Base-by-base conservation (phyloP, 2,113 vertebrate species). In the Mormyrus lacerda region DNA sequence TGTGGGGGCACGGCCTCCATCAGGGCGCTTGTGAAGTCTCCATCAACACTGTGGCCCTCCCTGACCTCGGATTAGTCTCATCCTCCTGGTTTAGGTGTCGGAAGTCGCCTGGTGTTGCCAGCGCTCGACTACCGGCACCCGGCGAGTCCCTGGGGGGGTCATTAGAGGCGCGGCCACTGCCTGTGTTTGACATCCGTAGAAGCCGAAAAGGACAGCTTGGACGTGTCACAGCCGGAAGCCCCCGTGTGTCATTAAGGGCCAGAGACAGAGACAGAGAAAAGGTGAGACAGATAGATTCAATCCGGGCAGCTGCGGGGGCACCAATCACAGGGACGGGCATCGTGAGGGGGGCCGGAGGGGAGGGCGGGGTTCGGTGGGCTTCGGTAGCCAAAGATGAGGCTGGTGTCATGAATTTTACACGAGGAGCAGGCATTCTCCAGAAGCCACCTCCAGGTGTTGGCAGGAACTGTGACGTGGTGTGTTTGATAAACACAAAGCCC, bases 21-120 rank as follows among this genome's bases (percentile, higher is more conserved):
- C 92, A 89, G 90, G 91, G 15, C 92, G 84, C 85, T 94, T 95
- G 94, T 91, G 91, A 93, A 95, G 91, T 92, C 92, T 96, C 95
- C 94, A 90, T 96, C 95, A 95, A 93, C 95, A 93, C 93, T 13
- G 17, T 89, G 91, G 93, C 94, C 94, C 92, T 93, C 90, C 92
- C 93, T 94, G 94, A 95, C 95, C 94, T 91, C 21, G 92, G 95
- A 96, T 95, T 95, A 95, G 93, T 93, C 94, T 95, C 94, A 93
- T 93, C 90, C 94, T 94, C 94, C 93, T 94, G 91, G 91, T 95
- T 95, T 93, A 92, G 79, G 92, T 92, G 91, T 91, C 93, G 94
- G 94, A 95, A 93, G 92, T 90, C 91, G 90, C 91, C 92, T 47
- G 0, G 27, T 53, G 3, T 4, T 50, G 83, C 48, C 39, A 5